Conservation (phyloP, 2,113 vertebrate species). For the Mus spicilegus region DNA sequence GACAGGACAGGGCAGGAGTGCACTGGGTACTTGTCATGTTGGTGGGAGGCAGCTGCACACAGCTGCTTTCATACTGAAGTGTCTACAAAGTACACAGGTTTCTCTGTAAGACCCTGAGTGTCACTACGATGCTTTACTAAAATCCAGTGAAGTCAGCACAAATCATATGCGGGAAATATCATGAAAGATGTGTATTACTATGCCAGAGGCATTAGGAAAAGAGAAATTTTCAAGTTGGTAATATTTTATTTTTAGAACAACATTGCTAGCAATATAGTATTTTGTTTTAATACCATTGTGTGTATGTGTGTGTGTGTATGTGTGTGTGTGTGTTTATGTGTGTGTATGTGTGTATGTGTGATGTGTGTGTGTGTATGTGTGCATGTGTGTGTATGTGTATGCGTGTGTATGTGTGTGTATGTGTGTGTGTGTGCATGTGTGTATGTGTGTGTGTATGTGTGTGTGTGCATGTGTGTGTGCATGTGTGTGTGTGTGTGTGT, state of each 20-base stretch:
- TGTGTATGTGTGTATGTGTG: background rate
- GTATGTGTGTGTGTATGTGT: background rate
- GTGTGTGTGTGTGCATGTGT: too few species aligned
- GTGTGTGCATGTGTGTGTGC: background rate
- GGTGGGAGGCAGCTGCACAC: background rate
- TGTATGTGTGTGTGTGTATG: background rate
- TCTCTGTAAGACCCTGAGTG: background rate
- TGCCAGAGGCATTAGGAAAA: background rate
- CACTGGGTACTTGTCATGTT: background rate
- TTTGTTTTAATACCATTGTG: background rate
- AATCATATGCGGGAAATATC: background rate
- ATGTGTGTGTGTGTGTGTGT: background rate
- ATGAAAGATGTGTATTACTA: background rate
- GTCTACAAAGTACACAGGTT: background rate
- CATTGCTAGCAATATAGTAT: background rate
- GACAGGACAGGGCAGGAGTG: background rate
- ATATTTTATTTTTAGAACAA: slow-evolving; percentile 36
- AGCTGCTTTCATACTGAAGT: background rate
- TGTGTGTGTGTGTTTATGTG: background rate
- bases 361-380: background rate
- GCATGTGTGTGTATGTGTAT: accelerated
- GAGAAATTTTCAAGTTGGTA: background rate
- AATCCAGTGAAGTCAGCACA: background rate
- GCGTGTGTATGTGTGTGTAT: background rate
- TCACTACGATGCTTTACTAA: background rate